Percentiles rank a stretch among this genome's conserved stretches.
phyloP scores from a whole-genome alignment of 2,797 vertebrate genomes.

The Pelochelys cantorii region DNA sequence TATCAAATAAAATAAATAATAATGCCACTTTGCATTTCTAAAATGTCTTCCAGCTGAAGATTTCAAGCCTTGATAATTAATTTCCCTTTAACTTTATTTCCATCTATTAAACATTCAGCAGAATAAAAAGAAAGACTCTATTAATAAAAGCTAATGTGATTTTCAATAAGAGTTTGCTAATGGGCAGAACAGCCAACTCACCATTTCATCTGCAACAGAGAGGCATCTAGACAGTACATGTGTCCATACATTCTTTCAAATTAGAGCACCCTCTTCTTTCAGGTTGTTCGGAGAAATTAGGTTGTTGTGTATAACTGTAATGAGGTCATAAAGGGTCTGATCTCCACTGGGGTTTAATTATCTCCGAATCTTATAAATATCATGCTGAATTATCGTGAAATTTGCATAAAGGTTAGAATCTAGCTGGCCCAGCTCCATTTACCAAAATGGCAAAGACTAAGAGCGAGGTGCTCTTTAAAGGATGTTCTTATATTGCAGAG shows the following conservation, averaged over 20 bases:
- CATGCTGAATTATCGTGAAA: constrained; percentile 77
- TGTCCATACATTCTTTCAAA: constrained; percentile 68
- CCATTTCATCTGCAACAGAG: constrained; percentile 53
- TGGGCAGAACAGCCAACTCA: constrained; percentile 37
- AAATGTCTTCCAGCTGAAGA: constrained; percentile 72
- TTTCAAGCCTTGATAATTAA: constrained; percentile 69
- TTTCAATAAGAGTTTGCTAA: constrained; percentile 53
- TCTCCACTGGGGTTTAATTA: constrained; percentile 81
- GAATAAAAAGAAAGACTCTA: constrained; percentile 65
- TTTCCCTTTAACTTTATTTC: constrained; percentile 73
- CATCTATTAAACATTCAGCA: constrained; percentile 66
- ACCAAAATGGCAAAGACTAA: neutral
- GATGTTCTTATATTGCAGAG: constrained; percentile 18
- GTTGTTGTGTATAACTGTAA: constrained; percentile 76
- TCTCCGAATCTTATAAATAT: constrained; percentile 82
- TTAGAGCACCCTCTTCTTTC: constrained; percentile 62
- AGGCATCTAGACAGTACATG: constrained; percentile 67
- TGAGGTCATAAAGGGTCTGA: constrained; percentile 80
- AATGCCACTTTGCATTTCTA: constrained; percentile 69
- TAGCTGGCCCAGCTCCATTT: constrained; percentile 64
- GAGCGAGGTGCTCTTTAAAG: constrained; percentile 38
- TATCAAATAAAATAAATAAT: constrained; percentile 70
- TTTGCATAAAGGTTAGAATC: constrained; percentile 79
- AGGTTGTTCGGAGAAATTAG: constrained; percentile 76
- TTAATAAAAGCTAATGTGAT: constrained; percentile 73